Evolutionary conservation across 2,888 invertebrate genomes (phyloP), one percentile per base, ranked within the genome.

Genomic region (Calephelis perditalis): DNA sequence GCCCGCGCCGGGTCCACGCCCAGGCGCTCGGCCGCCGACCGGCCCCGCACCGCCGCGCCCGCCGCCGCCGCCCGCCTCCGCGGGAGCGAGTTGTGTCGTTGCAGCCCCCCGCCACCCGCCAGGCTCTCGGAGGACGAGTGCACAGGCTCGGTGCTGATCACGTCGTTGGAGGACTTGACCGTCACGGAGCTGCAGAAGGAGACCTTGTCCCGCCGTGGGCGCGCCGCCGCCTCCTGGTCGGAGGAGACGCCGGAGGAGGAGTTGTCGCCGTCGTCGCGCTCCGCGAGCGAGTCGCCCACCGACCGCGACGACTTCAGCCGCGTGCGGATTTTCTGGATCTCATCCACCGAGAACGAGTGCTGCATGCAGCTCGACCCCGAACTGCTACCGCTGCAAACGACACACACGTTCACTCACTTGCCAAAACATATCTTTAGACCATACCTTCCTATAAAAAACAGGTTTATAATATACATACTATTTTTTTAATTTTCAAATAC

Each of bases 161-260:
- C 91, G 77, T 91, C 91, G 69, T 91, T 91, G 55, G 81, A 81
- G 6, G 91, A 91, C 71, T 91, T 91, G 11, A 91, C 91, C 11
- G 88, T 90, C 26, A 91, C 91, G 57, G 88, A 90, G 63, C 81
- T 79, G 77, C 90, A 90, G 82, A 91, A 91, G 47, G 91, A 91
- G 12, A 91, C 91, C 70, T 87, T 88, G 71, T 89, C 89, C 2
- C 86, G 77, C 52, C 85, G 78, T 7, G 74, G 83, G 47, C 76
- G 75, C 44, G 81, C 79, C 65, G 81, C 81, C 60, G 86, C 85
- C 75, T 89, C 96, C 80, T 97, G 96, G 84, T 97, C 97, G 57
- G 96, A 96, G 67, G 96, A 96, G 0, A 97, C 96, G 35, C 96
- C 96, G 37, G 96, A 96, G 6, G 96, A 96, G 67, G 96, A 96